These are phyloP conservation scores for Acleris literana DNA, from an alignment of 2,888 invertebrate genomes.

Conservation along the genomic window DNA sequence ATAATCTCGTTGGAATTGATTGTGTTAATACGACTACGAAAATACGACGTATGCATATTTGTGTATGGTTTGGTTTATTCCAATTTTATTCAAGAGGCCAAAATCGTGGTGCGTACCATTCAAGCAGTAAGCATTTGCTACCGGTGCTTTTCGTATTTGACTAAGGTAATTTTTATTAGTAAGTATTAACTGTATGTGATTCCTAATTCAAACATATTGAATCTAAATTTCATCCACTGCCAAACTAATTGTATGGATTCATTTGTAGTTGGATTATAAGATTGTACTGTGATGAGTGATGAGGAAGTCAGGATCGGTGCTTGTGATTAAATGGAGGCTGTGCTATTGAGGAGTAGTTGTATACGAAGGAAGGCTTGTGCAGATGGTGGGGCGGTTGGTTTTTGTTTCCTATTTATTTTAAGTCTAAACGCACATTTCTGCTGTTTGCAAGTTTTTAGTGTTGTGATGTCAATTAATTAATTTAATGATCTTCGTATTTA, in stretches of 20 bases:
- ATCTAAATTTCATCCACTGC: slow-evolving; percentile 65
- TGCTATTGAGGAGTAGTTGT: slow-evolving; percentile 26
- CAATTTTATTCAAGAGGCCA: slow-evolving; percentile 13
- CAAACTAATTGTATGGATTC: slow-evolving; percentile 58
- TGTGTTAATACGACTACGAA: background rate
- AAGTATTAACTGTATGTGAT: slow-evolving; percentile 82
- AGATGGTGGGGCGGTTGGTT: slow-evolving; percentile 27
- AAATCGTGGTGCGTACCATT: slow-evolving; percentile 30
- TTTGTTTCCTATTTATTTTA: slow-evolving; percentile 32
- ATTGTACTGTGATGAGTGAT: slow-evolving; percentile 55
- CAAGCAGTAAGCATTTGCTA: slow-evolving; percentile 58
- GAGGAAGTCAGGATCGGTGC: slow-evolving; percentile 7
- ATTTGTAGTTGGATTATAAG: slow-evolving; percentile 58
- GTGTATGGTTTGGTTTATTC: slow-evolving; percentile 17
- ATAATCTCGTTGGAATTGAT: slow-evolving; percentile 16
- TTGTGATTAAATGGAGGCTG: slow-evolving; percentile 38
- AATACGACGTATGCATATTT: background rate
- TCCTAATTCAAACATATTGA: slow-evolving; percentile 66
- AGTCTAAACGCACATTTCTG: slow-evolving; percentile 16
- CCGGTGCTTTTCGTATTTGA: slow-evolving; percentile 67
- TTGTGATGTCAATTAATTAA: slow-evolving; percentile 7
- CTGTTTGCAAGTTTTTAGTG: background rate
- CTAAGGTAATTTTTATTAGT: slow-evolving; percentile 70
- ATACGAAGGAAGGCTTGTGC: slow-evolving; percentile 18
- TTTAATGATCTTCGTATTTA: slow-evolving; percentile 10